Evolutionary conservation across 1,140 invertebrate species (phyloP).

Genomic region (Leptonema lineaticorne): DNA sequence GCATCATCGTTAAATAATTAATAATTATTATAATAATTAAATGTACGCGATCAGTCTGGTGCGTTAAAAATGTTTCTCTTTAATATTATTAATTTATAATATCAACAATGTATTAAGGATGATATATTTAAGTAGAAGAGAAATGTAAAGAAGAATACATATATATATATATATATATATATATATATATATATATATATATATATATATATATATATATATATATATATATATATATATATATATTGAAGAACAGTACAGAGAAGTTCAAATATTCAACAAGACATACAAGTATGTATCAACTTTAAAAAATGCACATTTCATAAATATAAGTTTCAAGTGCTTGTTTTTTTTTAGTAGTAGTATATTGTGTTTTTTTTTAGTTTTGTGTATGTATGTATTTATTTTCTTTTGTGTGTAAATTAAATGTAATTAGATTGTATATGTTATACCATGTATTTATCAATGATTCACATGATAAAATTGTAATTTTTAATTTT

Average conservation of each 20-base stretch:
- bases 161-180: too few species aligned
- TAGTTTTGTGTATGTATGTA: background rate
- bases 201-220: background rate
- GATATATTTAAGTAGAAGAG: too few species aligned
- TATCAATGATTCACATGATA: too few species aligned
- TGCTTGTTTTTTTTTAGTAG: too few species aligned
- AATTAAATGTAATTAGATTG: slow-evolving; percentile 4
- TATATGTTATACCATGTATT: background rate
- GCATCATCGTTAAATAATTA: slow-evolving; percentile 35
- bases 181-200: slow-evolving; percentile 18
- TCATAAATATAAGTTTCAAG: background rate
- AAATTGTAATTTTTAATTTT: too few species aligned
- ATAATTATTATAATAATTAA: slow-evolving; percentile 23
- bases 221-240: slow-evolving; percentile 13
- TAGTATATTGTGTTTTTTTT: background rate
- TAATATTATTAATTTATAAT: background rate
- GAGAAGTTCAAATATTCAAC: slow-evolving; percentile 41
- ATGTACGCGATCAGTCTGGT: slow-evolving; percentile 39
- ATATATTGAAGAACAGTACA: slow-evolving; percentile 39
- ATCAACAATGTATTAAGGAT: slow-evolving; percentile 17
- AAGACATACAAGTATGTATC: slow-evolving; percentile 40
- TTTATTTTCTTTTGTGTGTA: background rate
- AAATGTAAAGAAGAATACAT: too few species aligned
- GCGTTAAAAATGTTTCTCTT: slow-evolving; percentile 28
- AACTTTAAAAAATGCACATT: slow-evolving; percentile 26